These are phyloP conservation scores for Periophthalmodon schlosseri DNA, from an alignment of 2,113 vertebrate genomes.

Conservation along the genomic window DNA sequence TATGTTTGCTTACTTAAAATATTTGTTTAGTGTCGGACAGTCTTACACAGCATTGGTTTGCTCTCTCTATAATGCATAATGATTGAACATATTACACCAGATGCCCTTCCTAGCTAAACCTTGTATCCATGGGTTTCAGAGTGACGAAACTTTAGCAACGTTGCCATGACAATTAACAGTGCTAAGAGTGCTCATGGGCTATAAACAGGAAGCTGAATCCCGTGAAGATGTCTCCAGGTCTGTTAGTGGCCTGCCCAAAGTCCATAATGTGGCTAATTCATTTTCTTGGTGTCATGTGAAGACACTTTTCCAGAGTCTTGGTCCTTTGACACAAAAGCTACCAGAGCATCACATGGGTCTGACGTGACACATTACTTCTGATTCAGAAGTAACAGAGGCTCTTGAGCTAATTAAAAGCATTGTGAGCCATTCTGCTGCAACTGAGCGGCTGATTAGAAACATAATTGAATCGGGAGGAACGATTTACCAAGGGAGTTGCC, in stretches of 20 bases:
- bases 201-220: too few species aligned
- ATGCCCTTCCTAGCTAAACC: background rate
- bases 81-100: background rate
- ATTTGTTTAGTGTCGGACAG: background rate
- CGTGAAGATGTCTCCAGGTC: too few species aligned
- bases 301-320: background rate
- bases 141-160: too few species aligned
- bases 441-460: constrained; percentile 66
- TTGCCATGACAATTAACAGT: too few species aligned
- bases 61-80: background rate
- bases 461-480: constrained; percentile 67
- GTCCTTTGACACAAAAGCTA: background rate
- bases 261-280: background rate
- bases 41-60: background rate
- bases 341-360: constrained; percentile 15
- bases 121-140: background rate
- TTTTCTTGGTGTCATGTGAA: background rate
- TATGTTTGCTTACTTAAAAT: constrained; percentile 52
- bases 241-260: too few species aligned
- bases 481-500: constrained; percentile 61
- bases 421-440: constrained; percentile 33
- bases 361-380: constrained; percentile 29
- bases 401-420: constrained; percentile 55
- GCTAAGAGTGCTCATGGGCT: too few species aligned
- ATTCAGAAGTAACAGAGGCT: constrained; percentile 40